Base-by-base conservation (phyloP, 2,797 vertebrate genomes). In the Austrolebias charrua region DNA sequence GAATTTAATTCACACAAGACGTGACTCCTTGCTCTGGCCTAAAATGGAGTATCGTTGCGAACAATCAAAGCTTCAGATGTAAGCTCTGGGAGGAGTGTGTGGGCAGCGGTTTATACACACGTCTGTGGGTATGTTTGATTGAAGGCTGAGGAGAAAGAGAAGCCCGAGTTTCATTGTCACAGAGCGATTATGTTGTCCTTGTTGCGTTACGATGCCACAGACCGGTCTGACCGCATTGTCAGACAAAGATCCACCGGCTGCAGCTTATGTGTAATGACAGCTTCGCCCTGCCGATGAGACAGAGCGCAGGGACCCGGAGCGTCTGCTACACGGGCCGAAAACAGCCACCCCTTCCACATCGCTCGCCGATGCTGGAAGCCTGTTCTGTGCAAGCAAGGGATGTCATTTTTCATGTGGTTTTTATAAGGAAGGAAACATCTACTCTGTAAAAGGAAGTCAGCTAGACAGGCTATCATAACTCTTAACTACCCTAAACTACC, bases 181-280 rank as follows among this genome's bases (percentile, higher is more conserved):
- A 11, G 31, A 45, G 71, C 44, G 60, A 73, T 79, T 81, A 77
- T 65, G 28, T 55, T 51, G 64, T 73, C 69, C 61, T 46, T 1
- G 53, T 60, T 61, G 62, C 46, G 71, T 63, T 57, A 71, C 14
- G 14, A 14, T 33, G 64, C 55, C 29, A 59, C 60, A 55, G 78
- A 86, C 86, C 63, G 69, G 82, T 83, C 63, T 6, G 29, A 84
- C 86, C 51, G 12, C 88, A 89, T 86, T 91, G 77, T 85, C 83
- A 88, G 79, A 83, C 76, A 33, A n/a, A 47, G 73, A 78, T 73
- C 73, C 69, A 56, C 19, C 63, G 46, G 60, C 56, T 63, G 60
- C 54, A 43, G 44, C 35, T 74, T 45, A 79, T 78, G 49, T 18
- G 65, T 82, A 84, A 86, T 73, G 84, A 89, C 88, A 84, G 86